phyloP scores from a whole-genome alignment of 2,888 invertebrate genomes.

The Rutpela maculata region DNA sequence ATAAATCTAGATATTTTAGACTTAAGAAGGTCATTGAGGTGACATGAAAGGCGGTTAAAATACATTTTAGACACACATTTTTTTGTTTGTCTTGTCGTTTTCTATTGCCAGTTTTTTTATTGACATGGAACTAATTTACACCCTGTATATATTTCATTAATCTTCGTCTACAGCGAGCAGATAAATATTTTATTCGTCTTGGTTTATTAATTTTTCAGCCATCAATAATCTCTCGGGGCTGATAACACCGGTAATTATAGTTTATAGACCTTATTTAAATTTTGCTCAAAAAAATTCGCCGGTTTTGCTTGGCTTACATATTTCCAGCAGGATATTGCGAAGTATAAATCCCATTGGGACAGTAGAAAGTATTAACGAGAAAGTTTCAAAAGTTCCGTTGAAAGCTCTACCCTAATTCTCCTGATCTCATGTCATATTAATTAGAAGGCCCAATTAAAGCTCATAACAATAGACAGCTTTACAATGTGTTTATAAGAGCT shows the following conservation, averaged over 20 bases:
- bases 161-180: no score
- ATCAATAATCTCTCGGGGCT: background rate
- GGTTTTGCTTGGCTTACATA: background rate
- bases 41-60: no score
- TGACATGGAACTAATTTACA: no score
- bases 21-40: no score
- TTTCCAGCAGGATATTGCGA: constrained; percentile 11
- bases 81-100: no score
- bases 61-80: no score
- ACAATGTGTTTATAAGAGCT: constrained; percentile 15
- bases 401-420: constrained; percentile 32
- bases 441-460: constrained; percentile 38
- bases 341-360: constrained; percentile 25
- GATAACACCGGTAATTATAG: background rate
- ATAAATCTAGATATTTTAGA: no score
- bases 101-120: no score
- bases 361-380: constrained; percentile 31
- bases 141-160: no score
- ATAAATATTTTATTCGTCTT: background rate
- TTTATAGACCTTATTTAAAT: background rate
- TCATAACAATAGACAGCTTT: constrained; percentile 30
- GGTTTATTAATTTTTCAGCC: background rate
- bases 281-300: background rate
- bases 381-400: constrained; percentile 31
- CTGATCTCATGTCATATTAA: constrained; percentile 43